phyloP scores from a whole-genome alignment of 2,888 invertebrate genomes.

The Seladonia tumulorum region DNA sequence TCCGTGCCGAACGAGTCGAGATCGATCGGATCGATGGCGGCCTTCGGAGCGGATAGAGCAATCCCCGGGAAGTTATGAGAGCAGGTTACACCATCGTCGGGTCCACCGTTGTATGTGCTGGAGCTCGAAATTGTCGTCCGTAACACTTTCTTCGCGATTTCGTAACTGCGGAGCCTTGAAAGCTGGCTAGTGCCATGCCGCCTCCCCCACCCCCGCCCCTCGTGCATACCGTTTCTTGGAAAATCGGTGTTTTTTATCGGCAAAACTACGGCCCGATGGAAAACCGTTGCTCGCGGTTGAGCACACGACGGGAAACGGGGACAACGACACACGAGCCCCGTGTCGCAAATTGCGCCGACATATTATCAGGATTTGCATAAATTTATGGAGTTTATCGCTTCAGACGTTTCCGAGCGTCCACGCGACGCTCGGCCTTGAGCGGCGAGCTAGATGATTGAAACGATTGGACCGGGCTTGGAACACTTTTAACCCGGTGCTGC shows the following conservation, averaged over 20 bases:
- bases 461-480: background rate
- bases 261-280: background rate
- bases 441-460: background rate
- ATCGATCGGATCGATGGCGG: background rate
- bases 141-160: conserved; percentile 35
- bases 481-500: background rate
- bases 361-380: conserved; percentile 15
- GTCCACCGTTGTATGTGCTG: background rate
- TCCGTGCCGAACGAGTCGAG: background rate
- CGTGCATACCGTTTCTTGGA: background rate
- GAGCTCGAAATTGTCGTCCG: conserved; percentile 4
- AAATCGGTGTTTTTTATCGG: conserved; percentile 1
- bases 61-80: background rate
- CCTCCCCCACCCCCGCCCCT: too few relatives aligned
- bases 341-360: conserved; percentile 3
- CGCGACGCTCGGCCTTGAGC: background rate
- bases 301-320: background rate
- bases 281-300: background rate
- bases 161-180: conserved; percentile 33
- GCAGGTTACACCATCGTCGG: conserved; percentile 17
- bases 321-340: conserved; percentile 5
- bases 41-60: background rate
- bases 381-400: background rate
- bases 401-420: background rate
- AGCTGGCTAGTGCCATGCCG: background rate